Evolutionary conservation across 2,888 invertebrate genomes (phyloP).

Genomic region (Drosophila eohydei): DNA sequence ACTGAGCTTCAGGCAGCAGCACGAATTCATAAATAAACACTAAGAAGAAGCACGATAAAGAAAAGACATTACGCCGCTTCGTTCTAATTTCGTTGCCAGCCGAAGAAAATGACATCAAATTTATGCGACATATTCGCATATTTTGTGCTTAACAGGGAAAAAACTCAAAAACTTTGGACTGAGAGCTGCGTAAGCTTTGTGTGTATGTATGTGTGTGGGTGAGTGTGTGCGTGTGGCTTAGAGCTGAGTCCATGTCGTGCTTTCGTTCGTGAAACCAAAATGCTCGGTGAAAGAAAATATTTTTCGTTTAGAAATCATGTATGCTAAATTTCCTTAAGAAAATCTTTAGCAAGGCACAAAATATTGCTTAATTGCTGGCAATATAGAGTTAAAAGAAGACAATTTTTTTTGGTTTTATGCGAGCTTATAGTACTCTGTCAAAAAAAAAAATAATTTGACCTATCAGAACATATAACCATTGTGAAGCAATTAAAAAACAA

Average conservation of each 20-base stretch:
- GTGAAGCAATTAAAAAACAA: too few species aligned
- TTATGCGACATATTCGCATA: slow-evolving; percentile 63
- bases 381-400: too few species aligned
- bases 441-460: too few species aligned
- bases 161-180: slow-evolving; percentile 10
- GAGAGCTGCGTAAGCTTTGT: not conserved
- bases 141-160: slow-evolving; percentile 55
- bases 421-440: too few species aligned
- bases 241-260: slow-evolving; percentile 16
- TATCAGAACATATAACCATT: too few species aligned
- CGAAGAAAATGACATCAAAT: slow-evolving; percentile 55
- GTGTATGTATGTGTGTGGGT: not conserved
- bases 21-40: slow-evolving; percentile 37
- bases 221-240: not conserved
- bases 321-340: too few species aligned
- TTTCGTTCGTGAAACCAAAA: slow-evolving; percentile 16
- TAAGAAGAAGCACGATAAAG: slow-evolving; percentile 18
- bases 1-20: slow-evolving; percentile 28
- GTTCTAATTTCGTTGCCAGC: slow-evolving; percentile 64
- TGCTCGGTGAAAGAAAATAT: not conserved
- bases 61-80: slow-evolving; percentile 62
- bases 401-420: too few species aligned
- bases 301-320: not conserved
- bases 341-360: too few species aligned
- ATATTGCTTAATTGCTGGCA: too few species aligned